Base-by-base conservation (phyloP, 2,797 vertebrate species). In the Crenichthys baileyi region DNA sequence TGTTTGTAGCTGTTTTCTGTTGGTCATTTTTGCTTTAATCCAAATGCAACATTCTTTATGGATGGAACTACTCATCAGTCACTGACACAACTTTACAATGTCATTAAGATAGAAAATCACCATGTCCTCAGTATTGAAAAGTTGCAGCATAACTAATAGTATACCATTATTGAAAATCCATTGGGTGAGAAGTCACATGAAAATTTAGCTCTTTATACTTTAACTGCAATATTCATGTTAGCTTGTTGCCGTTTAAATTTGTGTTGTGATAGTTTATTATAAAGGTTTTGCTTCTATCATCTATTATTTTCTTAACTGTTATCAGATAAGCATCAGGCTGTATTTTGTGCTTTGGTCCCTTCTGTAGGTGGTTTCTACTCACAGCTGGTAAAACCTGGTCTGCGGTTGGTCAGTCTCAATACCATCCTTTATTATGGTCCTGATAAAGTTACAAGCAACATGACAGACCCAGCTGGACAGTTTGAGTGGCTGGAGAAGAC, bases 401-500 rank as follows among this genome's bases (percentile, higher is more conserved):
- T 99, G 60, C 95, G 98, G 70, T 93, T 99, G 88, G 91, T 99
- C 68, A 98, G 97, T 89, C 94, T 99, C 76, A 99, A 99, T 93
- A 99, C 98, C 3, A 97, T 97, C 85, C 95, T 99, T 2, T 99
- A 99, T 93, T 99, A 99, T 55, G 86, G 96, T 68, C 98, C 97
- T 0, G 93, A 99, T 84, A 65, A 90, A 2, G 89, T 90, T 85
- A 97, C 97, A 0, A 36, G 83, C 36, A 97, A 98, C 93, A 89
- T 94, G 88, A 97, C 94, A 0, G 98, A 99, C 86, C 98, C 98
- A 8, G 97, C 97, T 0, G 95, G 96, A 77, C 98, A 99, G 89
- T 96, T 96, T 76, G 85, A 93, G 74, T 99, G 98, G 98, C 92
- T 99, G 78, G 95, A 97, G 89, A 85, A 84, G 15, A 95, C 95